A percentile compares a stretch with the other conserved stretches of the same genome.
These are phyloP conservation scores for Sialis lutaria DNA, from an alignment of 2,888 invertebrate species.

Conservation along the genomic window DNA sequence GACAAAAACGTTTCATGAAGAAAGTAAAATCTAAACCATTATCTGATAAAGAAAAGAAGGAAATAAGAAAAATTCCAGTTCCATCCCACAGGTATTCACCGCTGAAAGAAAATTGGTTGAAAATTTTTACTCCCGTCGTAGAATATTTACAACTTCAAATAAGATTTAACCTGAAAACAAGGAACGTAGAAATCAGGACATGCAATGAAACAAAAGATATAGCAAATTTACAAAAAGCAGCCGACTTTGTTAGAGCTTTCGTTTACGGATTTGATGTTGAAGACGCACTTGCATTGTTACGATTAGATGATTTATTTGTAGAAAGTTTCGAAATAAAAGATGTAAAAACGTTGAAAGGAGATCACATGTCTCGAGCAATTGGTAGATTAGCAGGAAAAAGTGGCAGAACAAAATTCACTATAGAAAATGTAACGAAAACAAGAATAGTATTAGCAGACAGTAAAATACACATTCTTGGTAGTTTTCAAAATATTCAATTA, in stretches of 20 bases:
- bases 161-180: conserved; percentile 79
- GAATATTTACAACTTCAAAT: conserved; percentile 89
- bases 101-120: conserved; percentile 90
- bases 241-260: conserved; percentile 96
- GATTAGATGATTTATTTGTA: conserved; percentile 91
- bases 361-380: conserved; percentile 88
- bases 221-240: conserved; percentile 86
- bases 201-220: conserved; percentile 62
- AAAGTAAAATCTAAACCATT: too few relatives aligned
- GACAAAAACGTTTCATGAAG: background rate
- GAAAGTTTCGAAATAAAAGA: conserved; percentile 96
- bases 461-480: conserved; percentile 93
- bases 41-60: conserved; percentile 28
- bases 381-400: conserved; percentile 97
- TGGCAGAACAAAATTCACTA: conserved; percentile 92
- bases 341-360: conserved; percentile 87
- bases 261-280: conserved; percentile 92
- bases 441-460: conserved; percentile 93
- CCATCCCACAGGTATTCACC: conserved; percentile 89
- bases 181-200: conserved; percentile 74
- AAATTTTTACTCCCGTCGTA: conserved; percentile 91
- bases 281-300: conserved; percentile 83
- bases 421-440: conserved; percentile 97
- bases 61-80: conserved; percentile 64
- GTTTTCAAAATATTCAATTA: conserved; percentile 89